phyloP scores from a whole-genome alignment of 1,140 invertebrate genomes.

The Neoseiulus cucumeris region DNA sequence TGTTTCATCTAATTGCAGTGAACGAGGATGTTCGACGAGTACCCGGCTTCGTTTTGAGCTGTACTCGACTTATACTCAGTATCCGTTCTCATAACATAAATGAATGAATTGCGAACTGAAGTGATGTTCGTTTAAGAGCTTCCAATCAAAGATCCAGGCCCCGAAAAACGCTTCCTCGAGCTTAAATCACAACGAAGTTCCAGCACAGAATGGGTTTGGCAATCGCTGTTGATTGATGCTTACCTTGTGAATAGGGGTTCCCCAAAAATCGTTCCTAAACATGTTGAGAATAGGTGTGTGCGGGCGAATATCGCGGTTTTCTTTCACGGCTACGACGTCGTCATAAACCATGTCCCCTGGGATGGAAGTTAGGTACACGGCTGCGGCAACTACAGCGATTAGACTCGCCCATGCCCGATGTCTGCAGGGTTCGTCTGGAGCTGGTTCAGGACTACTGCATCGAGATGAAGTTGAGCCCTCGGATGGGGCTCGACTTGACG shows the following conservation, averaged over 20 bases:
- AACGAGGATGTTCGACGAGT: too few species aligned
- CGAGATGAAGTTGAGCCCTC: neutral
- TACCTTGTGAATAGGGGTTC: conserved; percentile 56
- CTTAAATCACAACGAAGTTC: too few species aligned
- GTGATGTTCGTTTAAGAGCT: too few species aligned
- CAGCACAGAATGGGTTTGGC: too few species aligned
- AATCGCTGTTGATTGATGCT: conserved; percentile 36
- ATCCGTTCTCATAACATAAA: too few species aligned
- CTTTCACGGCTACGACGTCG: conserved; percentile 31
- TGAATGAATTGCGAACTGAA: too few species aligned
- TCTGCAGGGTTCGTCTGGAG: neutral
- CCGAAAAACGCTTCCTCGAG: too few species aligned
- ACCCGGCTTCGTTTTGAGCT: too few species aligned
- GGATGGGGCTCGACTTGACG: neutral
- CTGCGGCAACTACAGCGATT: conserved; percentile 4
- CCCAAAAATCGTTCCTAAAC: conserved; percentile 75
- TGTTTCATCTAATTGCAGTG: too few species aligned
- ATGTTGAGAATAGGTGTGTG: conserved; percentile 25
- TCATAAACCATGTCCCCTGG: conserved; percentile 33
- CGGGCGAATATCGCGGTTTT: conserved; percentile 31
- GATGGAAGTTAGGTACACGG: conserved; percentile 27
- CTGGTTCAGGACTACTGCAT: neutral
- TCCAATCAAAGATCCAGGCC: too few species aligned
- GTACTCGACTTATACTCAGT: too few species aligned
- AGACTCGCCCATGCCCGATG: conserved; percentile 6